Base-by-base conservation (phyloP, 2,888 invertebrate genomes). In the Molorchus minor region DNA sequence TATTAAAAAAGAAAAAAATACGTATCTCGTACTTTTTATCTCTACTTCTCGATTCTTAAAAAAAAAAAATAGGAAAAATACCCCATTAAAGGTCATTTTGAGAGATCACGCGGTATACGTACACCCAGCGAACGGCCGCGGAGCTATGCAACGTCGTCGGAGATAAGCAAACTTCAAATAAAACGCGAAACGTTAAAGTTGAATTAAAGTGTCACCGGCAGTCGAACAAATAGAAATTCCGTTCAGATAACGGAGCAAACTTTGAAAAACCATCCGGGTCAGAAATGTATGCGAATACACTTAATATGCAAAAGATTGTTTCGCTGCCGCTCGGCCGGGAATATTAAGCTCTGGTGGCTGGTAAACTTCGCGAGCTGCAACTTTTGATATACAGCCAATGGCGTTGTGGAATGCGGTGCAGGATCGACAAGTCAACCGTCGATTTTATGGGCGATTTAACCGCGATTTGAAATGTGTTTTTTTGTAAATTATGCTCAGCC, bases 141-240 rank as follows among this genome's bases (percentile, higher is more conserved):
- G n/a, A n/a, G n/a, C n/a, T n/a, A n/a, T n/a, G n/a, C n/a, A n/a
- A n/a, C n/a, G n/a, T n/a, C n/a, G n/a, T n/a, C n/a, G n/a, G n/a
- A n/a, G n/a, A n/a, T n/a, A n/a, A n/a, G 25, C 4, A 25, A 25
- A 25, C 25, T 25, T 25, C 25, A 25, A 25, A 25, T 25, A 25
- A 25, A 25, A 25, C 25, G 25, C 25, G 62, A 71, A 73, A 72
- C 75, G 72, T 75, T 75, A 75, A 75, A 76, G 73, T 76, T 75
- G 75, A 75, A 76, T 75, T 74, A 75, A 72, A 75, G 72, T 75
- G 76, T 76, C 75, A 75, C 71, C 72, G 69, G 69, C 75, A 76
- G 74, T 71, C 73, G 71, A 73, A 74, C 71, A 72, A 73, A 74
- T 74, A 71, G 72, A 73, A 74, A 75, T 71, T 73, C 71, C 56